These are phyloP conservation scores for Naso thynnoides DNA, from an alignment of 2,797 vertebrate species.

Conservation along the genomic window DNA sequence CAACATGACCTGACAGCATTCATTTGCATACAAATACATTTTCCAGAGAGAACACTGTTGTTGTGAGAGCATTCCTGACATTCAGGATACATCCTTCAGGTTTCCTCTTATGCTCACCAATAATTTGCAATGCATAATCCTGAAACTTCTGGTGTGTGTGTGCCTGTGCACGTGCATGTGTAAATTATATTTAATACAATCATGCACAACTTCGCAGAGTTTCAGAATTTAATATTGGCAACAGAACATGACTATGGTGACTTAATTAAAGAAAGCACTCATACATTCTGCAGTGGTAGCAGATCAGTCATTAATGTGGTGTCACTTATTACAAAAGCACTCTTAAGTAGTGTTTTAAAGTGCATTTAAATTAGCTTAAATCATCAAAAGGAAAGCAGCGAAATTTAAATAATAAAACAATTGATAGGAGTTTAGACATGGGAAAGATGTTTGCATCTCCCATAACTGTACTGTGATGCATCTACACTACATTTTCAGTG, in stretches of 20 bases:
- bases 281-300: conserved; percentile 5
- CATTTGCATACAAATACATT: background rate
- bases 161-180: too few species aligned
- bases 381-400: background rate
- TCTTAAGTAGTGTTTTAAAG: background rate
- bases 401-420: background rate
- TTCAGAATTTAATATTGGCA: conserved; percentile 3
- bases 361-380: background rate
- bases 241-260: background rate
- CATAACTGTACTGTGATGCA: too few species aligned
- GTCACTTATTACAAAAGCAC: background rate
- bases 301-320: background rate
- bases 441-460: too few species aligned
- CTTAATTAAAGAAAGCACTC: background rate
- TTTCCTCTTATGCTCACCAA: background rate
- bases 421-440: too few species aligned
- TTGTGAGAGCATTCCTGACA: too few species aligned
- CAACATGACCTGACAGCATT: background rate
- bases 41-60: background rate
- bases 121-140: background rate
- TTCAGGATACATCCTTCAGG: background rate
- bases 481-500: too few species aligned
- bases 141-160: background rate
- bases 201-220: background rate
- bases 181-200: too few species aligned